Conservation (phyloP, 2,113 vertebrate genomes). For the Myotis lucifugus region DNA sequence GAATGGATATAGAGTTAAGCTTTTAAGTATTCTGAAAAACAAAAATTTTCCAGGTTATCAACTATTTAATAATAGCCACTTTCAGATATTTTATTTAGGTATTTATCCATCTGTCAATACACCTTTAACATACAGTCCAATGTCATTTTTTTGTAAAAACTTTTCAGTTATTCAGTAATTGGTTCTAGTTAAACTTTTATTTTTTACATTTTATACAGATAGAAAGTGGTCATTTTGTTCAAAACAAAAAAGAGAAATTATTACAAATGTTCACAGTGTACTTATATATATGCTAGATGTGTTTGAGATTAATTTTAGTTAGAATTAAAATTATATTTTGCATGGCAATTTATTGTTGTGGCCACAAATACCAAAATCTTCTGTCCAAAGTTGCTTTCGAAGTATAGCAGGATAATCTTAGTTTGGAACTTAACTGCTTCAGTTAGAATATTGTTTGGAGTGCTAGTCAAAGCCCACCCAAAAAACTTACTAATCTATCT, state of each 20-base stretch:
- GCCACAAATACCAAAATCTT: background rate
- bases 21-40: conserved; percentile 1
- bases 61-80: background rate
- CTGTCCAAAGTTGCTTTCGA: conserved; percentile 24
- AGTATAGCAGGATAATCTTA: background rate
- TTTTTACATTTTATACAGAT: background rate
- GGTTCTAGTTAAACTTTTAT: background rate
- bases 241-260: conserved; percentile 22
- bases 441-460: background rate
- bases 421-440: background rate
- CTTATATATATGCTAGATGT: background rate
- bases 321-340: conserved; percentile 30
- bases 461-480: background rate
- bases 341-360: background rate
- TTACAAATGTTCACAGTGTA: background rate
- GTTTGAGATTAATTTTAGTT: background rate
- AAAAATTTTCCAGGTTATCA: conserved; percentile 14
- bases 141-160: background rate
- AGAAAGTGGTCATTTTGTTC: background rate
- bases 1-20: conserved; percentile 13
- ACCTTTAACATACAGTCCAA: background rate
- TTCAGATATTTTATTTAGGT: background rate
- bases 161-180: background rate
- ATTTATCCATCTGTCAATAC: background rate
- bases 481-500: background rate